Base-by-base conservation (phyloP, 2,888 invertebrate species). In the Tetrapedia diversipes region DNA sequence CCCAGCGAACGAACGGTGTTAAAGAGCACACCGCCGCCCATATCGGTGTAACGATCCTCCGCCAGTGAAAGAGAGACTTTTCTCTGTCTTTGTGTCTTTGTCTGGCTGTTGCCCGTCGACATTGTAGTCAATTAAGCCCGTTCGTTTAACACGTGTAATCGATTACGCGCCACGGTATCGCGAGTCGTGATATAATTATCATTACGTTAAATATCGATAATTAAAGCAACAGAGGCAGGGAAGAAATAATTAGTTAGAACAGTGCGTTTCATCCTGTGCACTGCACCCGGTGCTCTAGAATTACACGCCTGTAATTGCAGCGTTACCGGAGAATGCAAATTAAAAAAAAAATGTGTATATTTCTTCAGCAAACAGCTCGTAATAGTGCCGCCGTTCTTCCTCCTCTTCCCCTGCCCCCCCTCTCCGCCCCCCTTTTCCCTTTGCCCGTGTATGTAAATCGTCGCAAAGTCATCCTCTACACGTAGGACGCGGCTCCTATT, bases 21-120 rank as follows among this genome's bases (percentile, higher is more conserved):
- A 41, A 53, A 11, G 34, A 34, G 22, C 54, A 54, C 75, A n/a
- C n/a, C n/a, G n/a, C n/a, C n/a, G n/a, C n/a, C n/a, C n/a, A n/a
- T 56, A 54, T 60, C 39, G 64, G 41, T 43, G n/a, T 34, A 54
- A 57, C 34, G 37, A 72, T 37, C 29, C 53, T 7, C 14, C 51
- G 11, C 7, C 32, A 10, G 14, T 16, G n/a, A 32, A 16, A 2
- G 27, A 14, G 54, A 7, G 22, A 37, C 32, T 49, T n/a, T 19
- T 34, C 19, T 10, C 16, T 19, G 10, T 34, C 4, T 8, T 22
- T 34, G 4, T n/a, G 24, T 27, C 10, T 24, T 7, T 37, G 4
- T 11, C 39, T 7, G 0, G 1, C 4, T n/a, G 22, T 27, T 16
- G 4, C 41, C 1, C 0, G 3, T 6, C 7, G 2, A 11, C 11